Evolutionary conservation across 1,140 invertebrate species (phyloP).

Genomic region (Ylistrum balloti): DNA sequence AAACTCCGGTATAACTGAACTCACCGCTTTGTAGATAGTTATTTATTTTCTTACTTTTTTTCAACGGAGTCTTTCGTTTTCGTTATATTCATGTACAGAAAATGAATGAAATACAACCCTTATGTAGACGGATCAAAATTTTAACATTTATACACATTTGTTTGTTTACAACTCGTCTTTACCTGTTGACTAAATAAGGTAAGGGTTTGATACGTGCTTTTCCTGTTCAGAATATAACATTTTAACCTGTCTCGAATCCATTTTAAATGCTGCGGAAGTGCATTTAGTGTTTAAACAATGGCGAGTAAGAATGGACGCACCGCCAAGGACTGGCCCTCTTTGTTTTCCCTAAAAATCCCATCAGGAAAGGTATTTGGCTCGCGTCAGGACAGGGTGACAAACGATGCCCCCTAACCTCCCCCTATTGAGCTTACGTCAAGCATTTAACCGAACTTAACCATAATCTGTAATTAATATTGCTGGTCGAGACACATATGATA

Average conservation of each 20-base stretch:
- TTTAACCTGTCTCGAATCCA: background rate
- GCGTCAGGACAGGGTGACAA: background rate
- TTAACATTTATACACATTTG: no score
- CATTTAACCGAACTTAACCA: constrained; percentile 23
- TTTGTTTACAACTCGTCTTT: no score
- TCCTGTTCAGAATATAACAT: background rate
- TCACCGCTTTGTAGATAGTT: no score
- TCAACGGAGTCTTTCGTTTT: no score
- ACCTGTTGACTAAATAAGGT: background rate
- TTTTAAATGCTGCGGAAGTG: background rate
- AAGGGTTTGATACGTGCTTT: background rate
- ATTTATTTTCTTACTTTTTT: no score
- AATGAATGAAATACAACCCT: no score
- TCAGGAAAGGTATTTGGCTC: background rate
- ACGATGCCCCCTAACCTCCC: background rate
- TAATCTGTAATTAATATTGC: constrained; percentile 21
- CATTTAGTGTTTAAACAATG: background rate
- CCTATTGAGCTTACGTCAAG: constrained; percentile 23
- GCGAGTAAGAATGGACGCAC: background rate
- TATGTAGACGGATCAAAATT: no score
- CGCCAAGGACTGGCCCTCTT: background rate
- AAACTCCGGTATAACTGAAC: no score
- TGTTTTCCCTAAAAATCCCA: background rate
- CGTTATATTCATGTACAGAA: no score
- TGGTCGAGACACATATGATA: background rate